Conservation (phyloP, 1,140 invertebrate species). For the Meloidogyne floridensis region DNA sequence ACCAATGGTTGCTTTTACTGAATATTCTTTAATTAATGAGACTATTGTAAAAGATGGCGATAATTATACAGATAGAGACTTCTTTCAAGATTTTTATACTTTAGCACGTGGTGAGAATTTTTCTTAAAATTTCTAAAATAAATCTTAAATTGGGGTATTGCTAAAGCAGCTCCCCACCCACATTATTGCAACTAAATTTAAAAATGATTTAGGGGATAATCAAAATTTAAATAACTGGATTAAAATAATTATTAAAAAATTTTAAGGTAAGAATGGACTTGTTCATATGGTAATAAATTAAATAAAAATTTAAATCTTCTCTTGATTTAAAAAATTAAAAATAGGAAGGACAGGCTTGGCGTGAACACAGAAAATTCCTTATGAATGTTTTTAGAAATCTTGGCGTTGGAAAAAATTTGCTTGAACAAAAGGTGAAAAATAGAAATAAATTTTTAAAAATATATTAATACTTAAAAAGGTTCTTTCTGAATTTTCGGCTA, state of each 20-base stretch:
- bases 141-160: not conserved
- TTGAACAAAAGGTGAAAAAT: constrained; percentile 1
- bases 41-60: not conserved
- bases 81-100: constrained; percentile 6
- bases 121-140: not conserved
- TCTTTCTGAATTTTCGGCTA: constrained; percentile 2
- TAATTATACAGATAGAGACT: constrained; percentile 10
- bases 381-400: not conserved
- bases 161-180: too few relatives aligned
- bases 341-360: not conserved
- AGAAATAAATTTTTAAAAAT: not conserved
- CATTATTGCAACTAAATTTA: too few relatives aligned
- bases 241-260: not conserved
- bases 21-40: not conserved
- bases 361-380: not conserved
- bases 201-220: too few relatives aligned
- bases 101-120: not conserved
- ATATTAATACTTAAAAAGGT: not conserved
- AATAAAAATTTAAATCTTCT: not conserved
- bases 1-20: constrained; percentile 7
- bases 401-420: not conserved
- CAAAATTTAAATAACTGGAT: not conserved
- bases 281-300: constrained; percentile 3
- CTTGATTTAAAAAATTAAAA: not conserved
- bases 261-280: constrained; percentile 8